Conservation (phyloP, 1,140 invertebrate species). For the Protaetia brevitarsis region DNA sequence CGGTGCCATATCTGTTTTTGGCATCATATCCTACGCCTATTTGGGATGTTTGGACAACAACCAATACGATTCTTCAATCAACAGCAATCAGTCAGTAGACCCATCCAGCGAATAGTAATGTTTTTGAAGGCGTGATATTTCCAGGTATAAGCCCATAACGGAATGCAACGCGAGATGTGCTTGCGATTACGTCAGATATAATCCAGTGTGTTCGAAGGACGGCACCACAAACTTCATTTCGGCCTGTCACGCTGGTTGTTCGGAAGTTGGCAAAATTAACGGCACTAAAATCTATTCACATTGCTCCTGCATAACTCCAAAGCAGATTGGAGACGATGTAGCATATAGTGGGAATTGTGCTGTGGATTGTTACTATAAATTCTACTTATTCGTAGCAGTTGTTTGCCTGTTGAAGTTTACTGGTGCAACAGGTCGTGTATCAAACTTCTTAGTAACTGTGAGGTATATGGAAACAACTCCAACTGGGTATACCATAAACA, state of each 20-base stretch:
- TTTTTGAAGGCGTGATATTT: conserved; percentile 27
- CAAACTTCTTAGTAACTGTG: conserved; percentile 66
- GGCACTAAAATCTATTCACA: conserved; percentile 52
- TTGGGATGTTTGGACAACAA: conserved; percentile 65
- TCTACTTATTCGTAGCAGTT: conserved; percentile 64
- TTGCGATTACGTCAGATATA: conserved; percentile 66
- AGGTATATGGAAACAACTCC: conserved; percentile 49
- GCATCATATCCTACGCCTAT: conserved; percentile 66
- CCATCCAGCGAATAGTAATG: background rate
- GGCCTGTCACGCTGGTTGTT: conserved; percentile 69
- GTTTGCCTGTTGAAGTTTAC: conserved; percentile 66
- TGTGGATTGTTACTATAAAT: conserved; percentile 63
- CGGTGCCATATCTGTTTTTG: conserved; percentile 61
- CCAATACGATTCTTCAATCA: conserved; percentile 52
- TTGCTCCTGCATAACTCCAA: conserved; percentile 55
- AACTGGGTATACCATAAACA: conserved; percentile 1
- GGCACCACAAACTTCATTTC: conserved; percentile 63
- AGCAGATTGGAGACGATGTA: conserved; percentile 41
- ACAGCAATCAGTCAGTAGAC: conserved; percentile 47
- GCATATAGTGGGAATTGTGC: conserved; percentile 57
- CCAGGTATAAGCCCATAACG: conserved; percentile 49
- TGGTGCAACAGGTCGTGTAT: conserved; percentile 64
- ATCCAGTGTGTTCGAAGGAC: conserved; percentile 63
- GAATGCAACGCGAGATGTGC: conserved; percentile 63
- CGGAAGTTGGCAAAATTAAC: conserved; percentile 40